Evolutionary conservation across 2,888 invertebrate genomes (phyloP).

Genomic region (Polydrusus cervinus): DNA sequence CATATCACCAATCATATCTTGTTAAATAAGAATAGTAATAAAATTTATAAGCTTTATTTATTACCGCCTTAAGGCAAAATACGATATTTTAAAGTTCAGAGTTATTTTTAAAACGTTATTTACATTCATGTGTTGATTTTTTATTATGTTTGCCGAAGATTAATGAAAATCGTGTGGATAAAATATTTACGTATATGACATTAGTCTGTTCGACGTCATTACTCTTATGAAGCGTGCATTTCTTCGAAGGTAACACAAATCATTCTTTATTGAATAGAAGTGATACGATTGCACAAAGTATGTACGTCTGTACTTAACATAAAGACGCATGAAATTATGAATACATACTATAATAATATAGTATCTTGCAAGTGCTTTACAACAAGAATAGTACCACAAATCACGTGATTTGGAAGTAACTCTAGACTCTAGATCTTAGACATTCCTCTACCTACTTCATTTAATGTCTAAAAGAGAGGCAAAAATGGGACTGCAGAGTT

Average conservation of each 20-base stretch:
- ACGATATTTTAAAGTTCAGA: slow-evolving; percentile 19
- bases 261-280: not conserved
- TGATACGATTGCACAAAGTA: no score
- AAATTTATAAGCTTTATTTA: slow-evolving; percentile 37
- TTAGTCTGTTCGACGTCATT: not conserved
- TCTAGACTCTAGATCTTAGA: no score
- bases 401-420: no score
- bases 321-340: no score
- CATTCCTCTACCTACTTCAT: no score
- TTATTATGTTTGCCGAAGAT: slow-evolving; percentile 2
- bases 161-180: slow-evolving; percentile 22
- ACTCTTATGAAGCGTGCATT: not conserved
- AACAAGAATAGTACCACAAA: no score
- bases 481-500: no score
- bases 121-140: slow-evolving; percentile 23
- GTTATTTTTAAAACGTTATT: slow-evolving; percentile 13
- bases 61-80: slow-evolving; percentile 5
- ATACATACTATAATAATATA: no score
- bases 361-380: no score
- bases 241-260: not conserved
- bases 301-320: no score
- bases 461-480: no score
- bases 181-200: slow-evolving; percentile 6
- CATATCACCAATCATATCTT: slow-evolving; percentile 40
- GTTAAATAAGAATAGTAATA: slow-evolving; percentile 37